phyloP scores from a whole-genome alignment of 2,797 vertebrate genomes.

The Gallinago nigripennis region DNA sequence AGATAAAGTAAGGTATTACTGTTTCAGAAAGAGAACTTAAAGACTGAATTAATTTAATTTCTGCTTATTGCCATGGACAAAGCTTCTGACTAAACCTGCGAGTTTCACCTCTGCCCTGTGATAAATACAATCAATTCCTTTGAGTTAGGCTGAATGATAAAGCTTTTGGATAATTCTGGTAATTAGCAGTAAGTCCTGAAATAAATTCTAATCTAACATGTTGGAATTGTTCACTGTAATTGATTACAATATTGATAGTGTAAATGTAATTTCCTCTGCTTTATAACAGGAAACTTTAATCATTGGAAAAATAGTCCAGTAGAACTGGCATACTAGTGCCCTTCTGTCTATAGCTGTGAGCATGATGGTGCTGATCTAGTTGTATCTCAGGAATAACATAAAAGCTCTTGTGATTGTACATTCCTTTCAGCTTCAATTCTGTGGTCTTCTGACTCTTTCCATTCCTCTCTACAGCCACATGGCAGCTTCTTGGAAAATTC shows the following conservation, averaged over 20 bases:
- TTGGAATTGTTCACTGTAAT: not conserved
- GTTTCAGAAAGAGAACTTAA: not conserved
- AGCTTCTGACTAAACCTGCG: not conserved
- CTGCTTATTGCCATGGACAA: not conserved
- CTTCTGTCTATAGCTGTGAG: not conserved
- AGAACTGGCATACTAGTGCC: not conserved
- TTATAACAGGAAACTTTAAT: conserved; percentile 37
- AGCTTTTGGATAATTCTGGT: not conserved
- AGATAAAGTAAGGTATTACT: not conserved
- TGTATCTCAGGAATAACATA: not conserved
- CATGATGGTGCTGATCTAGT: not conserved
- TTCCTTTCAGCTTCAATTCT: not conserved
- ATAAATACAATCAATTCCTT: not conserved
- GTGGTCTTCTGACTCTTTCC: not conserved
- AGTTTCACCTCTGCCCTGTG: not conserved
- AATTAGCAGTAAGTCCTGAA: conserved; percentile 28
- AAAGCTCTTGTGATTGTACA: not conserved
- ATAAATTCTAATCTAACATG: conserved; percentile 1
- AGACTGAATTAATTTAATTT: not conserved
- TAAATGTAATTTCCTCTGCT: conserved; percentile 46
- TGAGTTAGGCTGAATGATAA: not conserved
- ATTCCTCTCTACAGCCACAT: not conserved
- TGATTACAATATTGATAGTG: conserved; percentile 31
- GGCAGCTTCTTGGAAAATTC: not conserved
- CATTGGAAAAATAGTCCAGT: not conserved